These are phyloP conservation scores for Istiophorus platypterus DNA, from an alignment of 2,113 vertebrate species.

Conservation along the genomic window DNA sequence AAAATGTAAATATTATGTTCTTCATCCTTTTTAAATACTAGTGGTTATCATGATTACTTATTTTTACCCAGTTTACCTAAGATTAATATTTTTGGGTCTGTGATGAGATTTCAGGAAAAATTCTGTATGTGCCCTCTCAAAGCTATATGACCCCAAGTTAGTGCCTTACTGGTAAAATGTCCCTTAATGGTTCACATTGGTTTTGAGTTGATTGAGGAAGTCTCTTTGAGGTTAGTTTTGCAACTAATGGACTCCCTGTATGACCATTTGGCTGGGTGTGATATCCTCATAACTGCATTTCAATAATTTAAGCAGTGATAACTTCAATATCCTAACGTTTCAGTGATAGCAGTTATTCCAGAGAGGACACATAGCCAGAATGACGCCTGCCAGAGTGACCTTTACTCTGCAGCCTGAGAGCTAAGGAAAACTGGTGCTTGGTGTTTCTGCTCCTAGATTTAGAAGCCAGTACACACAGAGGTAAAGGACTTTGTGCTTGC, in stretches of 20 bases:
- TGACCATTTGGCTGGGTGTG: background rate
- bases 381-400: conserved; percentile 42
- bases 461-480: conserved; percentile 31
- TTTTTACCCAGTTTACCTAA: background rate
- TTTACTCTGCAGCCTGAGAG: conserved; percentile 47
- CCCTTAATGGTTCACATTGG: background rate
- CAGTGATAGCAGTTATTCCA: background rate
- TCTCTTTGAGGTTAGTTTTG: no score
- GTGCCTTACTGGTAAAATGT: background rate
- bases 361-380: conserved; percentile 6
- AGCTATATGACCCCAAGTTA: background rate
- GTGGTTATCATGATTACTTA: background rate
- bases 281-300: background rate
- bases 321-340: no score
- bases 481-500: conserved; percentile 74
- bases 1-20: background rate
- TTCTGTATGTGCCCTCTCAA: background rate
- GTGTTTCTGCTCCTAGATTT: conserved; percentile 26
- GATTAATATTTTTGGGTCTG: no score
- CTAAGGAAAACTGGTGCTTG: background rate
- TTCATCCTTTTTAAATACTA: background rate
- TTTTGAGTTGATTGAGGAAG: background rate
- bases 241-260: background rate
- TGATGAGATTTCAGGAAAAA: no score
- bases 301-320: background rate